A percentile compares a stretch with the other conserved stretches of the same genome.
phyloP scores from a whole-genome alignment of 2,797 vertebrate genomes.

The Toxotes lorentzi region DNA sequence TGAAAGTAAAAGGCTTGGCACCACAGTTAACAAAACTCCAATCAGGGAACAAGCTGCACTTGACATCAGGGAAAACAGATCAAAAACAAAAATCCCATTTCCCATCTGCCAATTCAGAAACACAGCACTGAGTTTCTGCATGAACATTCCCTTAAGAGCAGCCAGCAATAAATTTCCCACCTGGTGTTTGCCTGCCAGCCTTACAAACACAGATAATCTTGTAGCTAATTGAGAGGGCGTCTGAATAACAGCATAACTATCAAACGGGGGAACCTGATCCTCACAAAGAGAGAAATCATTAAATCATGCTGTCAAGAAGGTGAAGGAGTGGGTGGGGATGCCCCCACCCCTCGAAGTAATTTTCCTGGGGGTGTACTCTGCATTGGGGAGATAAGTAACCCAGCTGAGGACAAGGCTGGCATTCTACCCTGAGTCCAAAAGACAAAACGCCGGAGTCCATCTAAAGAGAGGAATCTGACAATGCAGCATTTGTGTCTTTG shows the following conservation, averaged over 20 bases:
- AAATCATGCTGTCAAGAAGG: slow-evolving; percentile 38
- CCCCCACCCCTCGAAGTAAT: slow-evolving; percentile 45
- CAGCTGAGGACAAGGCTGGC: slow-evolving; percentile 75
- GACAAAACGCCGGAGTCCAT: slow-evolving; percentile 75
- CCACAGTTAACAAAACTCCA: slow-evolving; percentile 32
- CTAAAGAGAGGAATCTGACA: slow-evolving; percentile 77
- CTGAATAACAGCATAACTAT: slow-evolving; percentile 13
- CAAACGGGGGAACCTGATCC: slow-evolving; percentile 13
- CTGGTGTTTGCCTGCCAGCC: slow-evolving; percentile 39
- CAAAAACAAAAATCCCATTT: slow-evolving; percentile 50
- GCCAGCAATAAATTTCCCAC: slow-evolving; percentile 50
- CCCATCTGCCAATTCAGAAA: slow-evolving; percentile 66
- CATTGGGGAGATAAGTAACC: slow-evolving; percentile 70
- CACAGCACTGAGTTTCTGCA: slow-evolving; percentile 23
- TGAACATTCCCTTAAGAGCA: slow-evolving; percentile 42
- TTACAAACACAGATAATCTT: slow-evolving; percentile 37
- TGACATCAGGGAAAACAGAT: slow-evolving; percentile 47
- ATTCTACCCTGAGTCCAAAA: slow-evolving; percentile 76
- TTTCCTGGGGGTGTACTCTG: slow-evolving; percentile 67
- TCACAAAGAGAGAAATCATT: slow-evolving; percentile 44
- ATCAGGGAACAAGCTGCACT: slow-evolving; percentile 54
- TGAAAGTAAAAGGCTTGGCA: slow-evolving; percentile 35
- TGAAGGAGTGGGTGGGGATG: slow-evolving; percentile 30
- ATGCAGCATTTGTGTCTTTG: slow-evolving; percentile 77
- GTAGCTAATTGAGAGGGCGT: slow-evolving; percentile 31